Base-by-base conservation (phyloP, 2,113 vertebrate species). In the Dunckerocampus dactyliophorus region DNA sequence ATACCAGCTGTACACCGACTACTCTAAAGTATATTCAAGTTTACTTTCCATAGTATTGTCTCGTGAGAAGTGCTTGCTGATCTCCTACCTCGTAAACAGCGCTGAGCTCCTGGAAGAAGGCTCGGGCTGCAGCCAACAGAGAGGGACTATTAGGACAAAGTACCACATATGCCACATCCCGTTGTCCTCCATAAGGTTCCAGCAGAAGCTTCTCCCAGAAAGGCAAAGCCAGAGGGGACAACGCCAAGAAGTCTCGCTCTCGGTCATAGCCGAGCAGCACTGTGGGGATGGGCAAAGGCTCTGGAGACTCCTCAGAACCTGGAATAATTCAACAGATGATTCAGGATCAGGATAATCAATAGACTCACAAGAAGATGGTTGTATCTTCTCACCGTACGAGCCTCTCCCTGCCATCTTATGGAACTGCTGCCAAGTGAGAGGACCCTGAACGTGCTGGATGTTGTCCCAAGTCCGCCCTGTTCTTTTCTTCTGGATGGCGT, bases 341-440 rank as follows among this genome's bases (percentile, higher is more conserved):
- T 39, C 7, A 1, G 31, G 8, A 4, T 15, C 21, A 61, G 24
- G 58, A 4, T 15, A 21, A 57, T 57, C 8, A 42, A 58, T 43
- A 15, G 6, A 19, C 1, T 11, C 7, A 16, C 1, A 34, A 46
- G 10, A 50, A 50, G 47, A 43, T 3, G 8, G 12, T 8, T 62
- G 19, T 21, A 45, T 19, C n/a, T n/a, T 54, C 53, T 16, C 24
- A 98, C 96, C 96, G 0, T 98, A 99, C 61, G 96, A 98, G 7
- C 96, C 96, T 46, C 96, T 91, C 12, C 96, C 96, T 1, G 96
- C 96, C 95, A 98, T 99, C 72, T 99, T 99, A 69, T 99, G 96
- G 88, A 99, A 99, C 59, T 99, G 96, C 88, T 99, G 96, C 96
- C 96, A 99, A 39, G 96, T 98, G 69, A 99, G 95, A 0, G 96